These are phyloP conservation scores for Rhodinocichla rosea DNA, from an alignment of 2,113 vertebrate species.

Conservation along the genomic window DNA sequence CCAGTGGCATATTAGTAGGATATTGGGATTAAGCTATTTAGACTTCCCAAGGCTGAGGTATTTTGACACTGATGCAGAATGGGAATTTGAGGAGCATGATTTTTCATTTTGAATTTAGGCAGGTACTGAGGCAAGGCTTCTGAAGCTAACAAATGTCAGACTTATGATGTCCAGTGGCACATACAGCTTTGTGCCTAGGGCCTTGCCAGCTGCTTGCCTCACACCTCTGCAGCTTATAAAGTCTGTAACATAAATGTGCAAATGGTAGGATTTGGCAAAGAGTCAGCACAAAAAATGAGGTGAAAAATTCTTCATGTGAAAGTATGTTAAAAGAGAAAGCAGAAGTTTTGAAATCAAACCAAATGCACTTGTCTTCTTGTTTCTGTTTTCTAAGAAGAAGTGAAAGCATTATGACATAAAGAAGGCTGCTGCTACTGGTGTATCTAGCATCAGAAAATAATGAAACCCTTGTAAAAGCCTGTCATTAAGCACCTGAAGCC, in stretches of 20 bases:
- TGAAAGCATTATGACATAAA: background rate
- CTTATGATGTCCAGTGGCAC: background rate
- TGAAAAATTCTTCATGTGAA: background rate
- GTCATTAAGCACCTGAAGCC: background rate
- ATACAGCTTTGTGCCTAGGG: background rate
- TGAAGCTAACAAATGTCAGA: background rate
- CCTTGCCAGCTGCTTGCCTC: background rate
- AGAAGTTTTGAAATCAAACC: background rate
- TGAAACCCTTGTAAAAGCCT: background rate
- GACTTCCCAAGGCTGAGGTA: background rate
- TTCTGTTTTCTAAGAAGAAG: constrained; percentile 26
- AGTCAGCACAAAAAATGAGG: background rate
- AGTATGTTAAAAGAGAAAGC: background rate
- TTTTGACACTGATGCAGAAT: background rate
- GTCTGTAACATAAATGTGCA: background rate
- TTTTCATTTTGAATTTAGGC: background rate
- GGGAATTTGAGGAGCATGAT: background rate
- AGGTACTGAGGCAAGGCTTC: background rate
- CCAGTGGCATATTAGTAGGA: background rate
- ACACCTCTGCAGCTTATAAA: background rate
- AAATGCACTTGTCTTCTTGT: background rate
- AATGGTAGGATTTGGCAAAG: background rate
- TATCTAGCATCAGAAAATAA: background rate
- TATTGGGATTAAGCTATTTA: background rate
- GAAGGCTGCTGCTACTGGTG: background rate